Percentiles rank a stretch among this genome's conserved stretches.
These are phyloP conservation scores for Hylaeus anthracinus DNA, from an alignment of 1,140 invertebrate genomes.

Conservation along the genomic window DNA sequence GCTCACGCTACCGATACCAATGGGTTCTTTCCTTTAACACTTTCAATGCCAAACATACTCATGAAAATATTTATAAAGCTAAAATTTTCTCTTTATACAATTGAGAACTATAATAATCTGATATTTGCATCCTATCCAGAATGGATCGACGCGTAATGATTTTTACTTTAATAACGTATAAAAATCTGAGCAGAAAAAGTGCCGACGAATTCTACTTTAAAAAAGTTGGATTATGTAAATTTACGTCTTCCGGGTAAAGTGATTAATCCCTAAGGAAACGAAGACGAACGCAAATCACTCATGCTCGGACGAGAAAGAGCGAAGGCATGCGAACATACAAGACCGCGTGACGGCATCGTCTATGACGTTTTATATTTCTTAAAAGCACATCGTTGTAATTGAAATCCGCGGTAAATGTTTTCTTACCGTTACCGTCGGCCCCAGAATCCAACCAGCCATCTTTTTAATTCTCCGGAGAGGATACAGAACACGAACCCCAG, in stretches of 20 bases:
- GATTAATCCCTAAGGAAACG: slow-evolving; percentile 12
- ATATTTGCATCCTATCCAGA: no score
- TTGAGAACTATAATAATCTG: neutral
- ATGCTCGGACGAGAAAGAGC: neutral
- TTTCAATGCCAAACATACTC: no score
- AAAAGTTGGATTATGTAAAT: slow-evolving; percentile 1
- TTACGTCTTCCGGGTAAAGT: neutral
- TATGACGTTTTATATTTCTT: slow-evolving; percentile 19
- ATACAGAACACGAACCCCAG: neutral
- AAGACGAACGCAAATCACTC: neutral
- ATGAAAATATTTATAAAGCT: no score
- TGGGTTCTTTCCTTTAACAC: neutral
- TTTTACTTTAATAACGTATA: neutral
- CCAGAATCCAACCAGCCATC: neutral
- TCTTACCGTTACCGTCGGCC: slow-evolving; percentile 1
- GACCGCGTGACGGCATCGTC: neutral
- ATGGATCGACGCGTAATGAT: no score
- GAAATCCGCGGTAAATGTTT: slow-evolving; percentile 32
- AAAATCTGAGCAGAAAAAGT: neutral
- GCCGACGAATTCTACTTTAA: slow-evolving; percentile 7
- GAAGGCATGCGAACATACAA: neutral
- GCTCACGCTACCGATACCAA: neutral
- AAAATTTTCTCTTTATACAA: no score
- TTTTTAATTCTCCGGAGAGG: slow-evolving; percentile 24
- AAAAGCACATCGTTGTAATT: slow-evolving; percentile 36